Percentiles rank a stretch among this genome's conserved stretches.
Evolutionary conservation across 2,113 vertebrate genomes (phyloP).

Genomic region (Paedocypris sp.): DNA sequence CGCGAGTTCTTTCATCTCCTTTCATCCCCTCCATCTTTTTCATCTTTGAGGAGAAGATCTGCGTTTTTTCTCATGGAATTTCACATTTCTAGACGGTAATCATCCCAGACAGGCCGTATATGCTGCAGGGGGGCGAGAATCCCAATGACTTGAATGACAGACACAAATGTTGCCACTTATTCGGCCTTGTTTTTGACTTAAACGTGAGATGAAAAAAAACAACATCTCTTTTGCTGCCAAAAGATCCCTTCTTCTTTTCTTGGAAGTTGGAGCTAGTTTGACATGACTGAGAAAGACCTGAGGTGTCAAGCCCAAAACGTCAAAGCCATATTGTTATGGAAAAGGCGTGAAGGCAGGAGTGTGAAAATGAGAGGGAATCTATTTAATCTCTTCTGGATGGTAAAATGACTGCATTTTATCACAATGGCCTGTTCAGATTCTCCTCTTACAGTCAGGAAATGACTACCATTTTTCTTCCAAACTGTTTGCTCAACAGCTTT

Average conservation of each 20-base stretch:
- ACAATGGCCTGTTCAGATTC: neutral
- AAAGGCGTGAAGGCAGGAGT: neutral
- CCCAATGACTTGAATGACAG: neutral
- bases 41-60: neutral
- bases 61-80: neutral
- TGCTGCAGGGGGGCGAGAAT: neutral
- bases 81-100: neutral
- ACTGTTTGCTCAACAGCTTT: neutral
- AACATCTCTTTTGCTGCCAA: neutral
- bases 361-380: neutral
- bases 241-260: neutral
- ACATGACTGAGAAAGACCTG: neutral
- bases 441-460: neutral
- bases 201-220: neutral
- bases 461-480: neutral
- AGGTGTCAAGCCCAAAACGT: neutral
- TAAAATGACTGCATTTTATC: neutral
- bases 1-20: neutral
- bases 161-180: neutral
- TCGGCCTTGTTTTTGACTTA: neutral
- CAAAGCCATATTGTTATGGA: neutral
- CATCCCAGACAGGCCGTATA: neutral
- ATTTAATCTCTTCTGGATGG: neutral
- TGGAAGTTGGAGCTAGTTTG: neutral
- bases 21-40: neutral